Conservation (phyloP, 2,888 invertebrate genomes). For the Dynastes grantii region DNA sequence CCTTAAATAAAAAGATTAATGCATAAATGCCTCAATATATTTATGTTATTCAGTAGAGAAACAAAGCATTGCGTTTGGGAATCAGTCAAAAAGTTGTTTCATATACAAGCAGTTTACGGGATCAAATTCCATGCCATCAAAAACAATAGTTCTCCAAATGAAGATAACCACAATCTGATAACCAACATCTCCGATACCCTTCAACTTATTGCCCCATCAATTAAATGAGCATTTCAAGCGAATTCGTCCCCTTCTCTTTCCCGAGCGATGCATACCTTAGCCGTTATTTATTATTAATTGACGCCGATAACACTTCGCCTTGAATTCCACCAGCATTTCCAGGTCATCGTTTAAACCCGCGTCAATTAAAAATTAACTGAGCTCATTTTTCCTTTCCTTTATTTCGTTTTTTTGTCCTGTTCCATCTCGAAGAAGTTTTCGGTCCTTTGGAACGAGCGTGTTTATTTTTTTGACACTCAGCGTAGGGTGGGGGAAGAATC, state of each 20-base stretch:
- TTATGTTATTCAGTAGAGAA: too few species aligned
- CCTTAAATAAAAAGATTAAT: too few species aligned
- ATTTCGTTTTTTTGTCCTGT: conserved; percentile 13
- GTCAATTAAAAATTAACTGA: conserved; percentile 69
- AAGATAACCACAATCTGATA: too few species aligned
- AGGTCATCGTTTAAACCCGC: conserved; percentile 64
- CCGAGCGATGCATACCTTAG: not conserved
- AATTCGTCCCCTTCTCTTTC: conserved; percentile 25
- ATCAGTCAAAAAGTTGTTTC: too few species aligned
- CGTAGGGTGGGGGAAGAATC: conserved; percentile 53
- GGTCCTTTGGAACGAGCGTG: conserved; percentile 67
- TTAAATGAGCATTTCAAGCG: conserved; percentile 15
- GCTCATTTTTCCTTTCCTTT: conserved; percentile 59
- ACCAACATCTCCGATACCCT: not conserved
- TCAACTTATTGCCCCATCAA: conserved; percentile 25
- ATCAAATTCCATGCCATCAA: conserved; percentile 6
- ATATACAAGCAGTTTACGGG: too few species aligned
- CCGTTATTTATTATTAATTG: conserved; percentile 60
- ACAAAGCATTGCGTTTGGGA: too few species aligned
- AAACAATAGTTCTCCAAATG: not conserved
- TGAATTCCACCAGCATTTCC: conserved; percentile 62
- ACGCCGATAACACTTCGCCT: conserved; percentile 65
- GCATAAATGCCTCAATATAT: too few species aligned
- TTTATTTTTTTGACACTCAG: conserved; percentile 68
- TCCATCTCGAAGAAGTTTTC: conserved; percentile 2